Base-by-base conservation (phyloP, 2,888 invertebrate species). In the Eudasyphora cyanicolor region DNA sequence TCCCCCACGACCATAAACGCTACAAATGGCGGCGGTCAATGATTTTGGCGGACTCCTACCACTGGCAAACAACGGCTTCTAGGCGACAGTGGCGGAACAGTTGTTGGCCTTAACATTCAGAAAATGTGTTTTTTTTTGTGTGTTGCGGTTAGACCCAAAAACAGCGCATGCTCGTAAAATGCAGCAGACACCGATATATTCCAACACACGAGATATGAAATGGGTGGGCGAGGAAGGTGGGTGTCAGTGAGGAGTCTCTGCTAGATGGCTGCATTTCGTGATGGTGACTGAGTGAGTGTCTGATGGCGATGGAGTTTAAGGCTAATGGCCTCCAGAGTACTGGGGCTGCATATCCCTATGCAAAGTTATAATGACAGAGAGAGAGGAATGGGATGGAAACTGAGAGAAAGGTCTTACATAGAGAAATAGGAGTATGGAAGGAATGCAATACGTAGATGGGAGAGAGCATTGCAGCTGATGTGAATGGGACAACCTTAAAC, bases 41-140 rank as follows among this genome's bases (percentile, higher is more conserved):
- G 79, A 45, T 79, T 38, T 79, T 29, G 82, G 32, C 70, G 32
- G 19, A 67, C 79, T 75, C 74, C 70, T 86, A 86, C 87, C 87
- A 86, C 86, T 84, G 86, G 87, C 87, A 27, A 87, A 86, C 86
- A 88, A 75, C 57, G 76, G 67, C 21, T 74, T 64, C 83, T 71
- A 73, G 51, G 75, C 70, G 42, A 12, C 45, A 38, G 42, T 38
- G n/a, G n/a, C 54, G 38, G 73, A 75, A 75, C 75, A 75, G 60
- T 51, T 60, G 38, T 81, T 84, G 84, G 81, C 84, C 84, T 84
- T 84, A 84, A 84, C 84, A 84, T 84, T 84, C 81, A 79, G 73
- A 42, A 80, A 64, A 69, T 73, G 38, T 77, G 73, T 45, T 67
- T 24, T 62, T 84, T 80, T 45, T 45, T 84, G 45, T 67, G 77